A percentile compares a stretch with the other conserved stretches of the same genome.
Evolutionary conservation across 2,888 invertebrate genomes (phyloP).

Genomic region (Chalcis sispes): DNA sequence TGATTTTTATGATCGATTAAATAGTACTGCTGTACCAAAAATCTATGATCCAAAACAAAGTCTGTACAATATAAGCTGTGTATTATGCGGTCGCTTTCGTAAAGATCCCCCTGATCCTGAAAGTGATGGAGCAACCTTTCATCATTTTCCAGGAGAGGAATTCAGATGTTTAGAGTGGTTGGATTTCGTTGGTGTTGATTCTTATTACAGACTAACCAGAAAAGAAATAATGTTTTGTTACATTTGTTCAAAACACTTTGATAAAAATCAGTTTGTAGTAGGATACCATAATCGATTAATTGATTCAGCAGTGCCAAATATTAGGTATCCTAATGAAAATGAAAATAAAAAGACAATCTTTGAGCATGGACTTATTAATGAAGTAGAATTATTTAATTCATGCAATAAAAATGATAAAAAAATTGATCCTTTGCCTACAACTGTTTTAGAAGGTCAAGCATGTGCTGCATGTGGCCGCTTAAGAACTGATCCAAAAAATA

Average conservation of each 20-base stretch:
- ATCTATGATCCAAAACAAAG: slow-evolving; percentile 74
- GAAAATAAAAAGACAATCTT: slow-evolving; percentile 40
- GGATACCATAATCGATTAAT: slow-evolving; percentile 68
- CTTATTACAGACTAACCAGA: slow-evolving; percentile 72
- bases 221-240: slow-evolving; percentile 74
- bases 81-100: slow-evolving; percentile 69
- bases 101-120: slow-evolving; percentile 67
- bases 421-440: slow-evolving; percentile 66
- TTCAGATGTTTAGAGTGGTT: slow-evolving; percentile 74
- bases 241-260: slow-evolving; percentile 74
- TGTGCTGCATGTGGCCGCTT: slow-evolving; percentile 73
- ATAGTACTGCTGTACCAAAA: slow-evolving; percentile 70
- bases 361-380: not conserved
- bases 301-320: slow-evolving; percentile 71
- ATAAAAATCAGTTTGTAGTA: slow-evolving; percentile 68
- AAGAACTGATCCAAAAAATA: slow-evolving; percentile 71
- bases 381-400: slow-evolving; percentile 54
- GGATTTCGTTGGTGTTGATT: slow-evolving; percentile 73
- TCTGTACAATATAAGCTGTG: slow-evolving; percentile 73
- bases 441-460: slow-evolving; percentile 71
- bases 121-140: slow-evolving; percentile 71
- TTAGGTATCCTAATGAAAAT: slow-evolving; percentile 64
- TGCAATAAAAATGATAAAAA: slow-evolving; percentile 64
- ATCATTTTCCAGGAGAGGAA: slow-evolving; percentile 75
- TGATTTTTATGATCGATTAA: slow-evolving; percentile 72